These are phyloP conservation scores for Ostrea denselamellosa DNA, from an alignment of 1,140 invertebrate species.

Conservation along the genomic window DNA sequence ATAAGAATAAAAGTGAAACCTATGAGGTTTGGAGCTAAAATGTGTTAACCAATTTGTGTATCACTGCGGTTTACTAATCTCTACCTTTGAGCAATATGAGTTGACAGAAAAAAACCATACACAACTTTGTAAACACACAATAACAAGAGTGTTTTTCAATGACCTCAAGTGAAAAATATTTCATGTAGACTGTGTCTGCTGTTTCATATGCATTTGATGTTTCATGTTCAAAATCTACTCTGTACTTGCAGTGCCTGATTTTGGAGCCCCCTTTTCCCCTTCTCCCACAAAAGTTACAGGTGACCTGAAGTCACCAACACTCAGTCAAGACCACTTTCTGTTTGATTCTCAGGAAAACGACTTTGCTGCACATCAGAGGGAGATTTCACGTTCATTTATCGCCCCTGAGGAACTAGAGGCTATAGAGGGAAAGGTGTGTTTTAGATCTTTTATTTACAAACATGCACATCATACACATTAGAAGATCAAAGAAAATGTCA, in stretches of 20 bases:
- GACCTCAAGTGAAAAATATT: not conserved
- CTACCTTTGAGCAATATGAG: not conserved
- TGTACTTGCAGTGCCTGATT: constrained; percentile 31
- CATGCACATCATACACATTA: constrained; percentile 1
- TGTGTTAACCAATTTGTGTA: not conserved
- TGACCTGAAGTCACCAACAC: constrained; percentile 41
- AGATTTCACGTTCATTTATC: constrained; percentile 61
- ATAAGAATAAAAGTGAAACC: not conserved
- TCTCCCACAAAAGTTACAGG: not conserved
- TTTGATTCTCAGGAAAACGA: constrained; percentile 51
- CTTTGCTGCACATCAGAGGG: constrained; percentile 67
- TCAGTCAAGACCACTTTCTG: constrained; percentile 19
- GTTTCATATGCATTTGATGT: not conserved
- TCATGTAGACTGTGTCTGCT: not conserved
- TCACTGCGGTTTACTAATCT: not conserved
- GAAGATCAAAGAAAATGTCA: constrained; percentile 30
- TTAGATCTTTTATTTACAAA: constrained; percentile 41
- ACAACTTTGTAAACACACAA: not conserved
- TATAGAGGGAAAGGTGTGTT: constrained; percentile 48
- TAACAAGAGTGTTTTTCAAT: not conserved
- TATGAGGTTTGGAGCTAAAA: not conserved
- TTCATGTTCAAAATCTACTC: not conserved
- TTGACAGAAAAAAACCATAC: constrained; percentile 12
- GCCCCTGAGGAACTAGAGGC: constrained; percentile 45
- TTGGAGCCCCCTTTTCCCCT: constrained; percentile 35